Percentiles rank a stretch among this genome's conserved stretches.
phyloP scores from a whole-genome alignment of 2,888 invertebrate species.

The Synergus itoensis region DNA sequence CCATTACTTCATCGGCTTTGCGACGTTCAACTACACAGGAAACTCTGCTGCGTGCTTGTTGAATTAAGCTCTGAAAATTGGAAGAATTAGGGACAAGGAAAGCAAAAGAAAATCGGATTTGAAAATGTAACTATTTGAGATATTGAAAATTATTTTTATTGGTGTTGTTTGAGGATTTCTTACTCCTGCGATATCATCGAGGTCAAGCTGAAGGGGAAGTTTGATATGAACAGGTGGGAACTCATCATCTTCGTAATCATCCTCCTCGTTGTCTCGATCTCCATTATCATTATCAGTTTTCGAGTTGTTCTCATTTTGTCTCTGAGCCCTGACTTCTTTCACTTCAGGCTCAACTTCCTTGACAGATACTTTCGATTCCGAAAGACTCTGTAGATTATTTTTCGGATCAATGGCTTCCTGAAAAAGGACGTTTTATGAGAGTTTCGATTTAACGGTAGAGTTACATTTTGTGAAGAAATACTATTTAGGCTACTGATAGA shows the following conservation, averaged over 20 bases:
- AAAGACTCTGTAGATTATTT: constrained; percentile 66
- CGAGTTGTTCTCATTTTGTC: constrained; percentile 73
- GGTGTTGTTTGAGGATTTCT: constrained; percentile 41
- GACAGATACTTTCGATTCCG: constrained; percentile 61
- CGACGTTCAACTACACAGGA: constrained; percentile 94
- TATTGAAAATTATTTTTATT: too few relatives aligned
- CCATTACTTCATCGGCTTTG: constrained; percentile 90
- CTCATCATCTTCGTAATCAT: constrained; percentile 78
- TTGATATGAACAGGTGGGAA: constrained; percentile 83
- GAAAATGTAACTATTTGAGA: too few relatives aligned
- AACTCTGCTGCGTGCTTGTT: constrained; percentile 86
- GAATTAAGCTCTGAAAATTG: constrained; percentile 77
- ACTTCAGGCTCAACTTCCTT: constrained; percentile 63
- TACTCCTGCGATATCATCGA: constrained; percentile 89
- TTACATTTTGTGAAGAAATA: too few relatives aligned
- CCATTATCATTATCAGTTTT: constrained; percentile 81
- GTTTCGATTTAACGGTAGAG: too few relatives aligned
- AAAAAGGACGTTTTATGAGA: constrained; percentile 26
- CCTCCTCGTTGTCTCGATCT: constrained; percentile 78
- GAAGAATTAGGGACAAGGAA: background rate
- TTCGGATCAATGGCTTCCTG: constrained; percentile 67
- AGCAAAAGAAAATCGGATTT: background rate
- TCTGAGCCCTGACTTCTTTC: constrained; percentile 79
- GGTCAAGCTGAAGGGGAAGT: constrained; percentile 89
- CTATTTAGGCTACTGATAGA: too few relatives aligned